These are phyloP conservation scores for Bombyx huttoni DNA, from an alignment of 2,888 invertebrate genomes.

Conservation along the genomic window DNA sequence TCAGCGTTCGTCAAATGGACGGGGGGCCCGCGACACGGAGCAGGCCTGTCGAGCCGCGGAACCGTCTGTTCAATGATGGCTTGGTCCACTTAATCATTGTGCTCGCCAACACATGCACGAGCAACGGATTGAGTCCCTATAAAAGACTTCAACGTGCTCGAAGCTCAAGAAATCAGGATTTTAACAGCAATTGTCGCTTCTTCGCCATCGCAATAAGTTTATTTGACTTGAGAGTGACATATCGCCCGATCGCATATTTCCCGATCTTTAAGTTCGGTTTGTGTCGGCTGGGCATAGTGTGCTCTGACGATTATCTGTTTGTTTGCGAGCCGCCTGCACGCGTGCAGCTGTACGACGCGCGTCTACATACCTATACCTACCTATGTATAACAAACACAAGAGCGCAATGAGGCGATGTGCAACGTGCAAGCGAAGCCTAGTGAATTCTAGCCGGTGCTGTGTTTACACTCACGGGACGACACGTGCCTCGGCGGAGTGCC, in stretches of 20 bases:
- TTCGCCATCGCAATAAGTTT: background rate
- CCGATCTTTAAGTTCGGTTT: too few species aligned
- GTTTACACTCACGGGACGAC: conserved; percentile 42
- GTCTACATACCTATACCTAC: too few species aligned
- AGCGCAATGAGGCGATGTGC: background rate
- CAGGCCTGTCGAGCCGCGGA: too few species aligned
- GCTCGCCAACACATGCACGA: background rate
- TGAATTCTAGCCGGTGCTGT: conserved; percentile 18
- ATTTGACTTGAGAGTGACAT: background rate
- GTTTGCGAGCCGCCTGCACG: too few species aligned
- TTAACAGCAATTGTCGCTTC: background rate
- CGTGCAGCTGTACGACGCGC: too few species aligned
- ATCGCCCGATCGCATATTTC: too few species aligned
- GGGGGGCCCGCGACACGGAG: too few species aligned
- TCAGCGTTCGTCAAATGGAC: background rate
- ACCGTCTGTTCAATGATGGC: background rate
- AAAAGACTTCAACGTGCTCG: conserved; percentile 31
- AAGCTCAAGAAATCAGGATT: background rate
- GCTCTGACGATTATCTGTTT: too few species aligned
- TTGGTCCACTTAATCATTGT: background rate
- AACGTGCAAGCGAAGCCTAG: conserved; percentile 2
- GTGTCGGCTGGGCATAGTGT: too few species aligned
- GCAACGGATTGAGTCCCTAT: conserved; percentile 3
- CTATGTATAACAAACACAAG: too few species aligned
- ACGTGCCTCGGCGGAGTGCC: conserved; percentile 34